Evolutionary conservation across 2,113 vertebrate genomes (phyloP), one percentile per base, ranked within the genome.

Genomic region (Vulpes vulpes): DNA sequence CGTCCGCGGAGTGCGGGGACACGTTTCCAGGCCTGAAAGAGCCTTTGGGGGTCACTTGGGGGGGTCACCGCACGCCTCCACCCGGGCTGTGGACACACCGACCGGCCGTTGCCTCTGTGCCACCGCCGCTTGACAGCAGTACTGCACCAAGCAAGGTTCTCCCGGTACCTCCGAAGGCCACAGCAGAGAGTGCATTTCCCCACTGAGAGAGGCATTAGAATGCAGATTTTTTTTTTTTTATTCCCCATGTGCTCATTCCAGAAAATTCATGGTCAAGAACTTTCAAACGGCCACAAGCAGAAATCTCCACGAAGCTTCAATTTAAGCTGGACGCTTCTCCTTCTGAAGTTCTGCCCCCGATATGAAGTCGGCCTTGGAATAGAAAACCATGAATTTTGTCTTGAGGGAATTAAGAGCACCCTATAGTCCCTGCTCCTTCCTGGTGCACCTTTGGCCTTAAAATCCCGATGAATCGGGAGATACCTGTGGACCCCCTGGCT

Each of bases 241-340:
- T 43, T 73, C n/a, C 57, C 64, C 76, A 14, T 57, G 94, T 85
- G 38, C 59, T 80, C 71, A 91, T 51, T 22, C n/a, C 15, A 82
- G 20, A 79, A 83, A 65, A 94, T 53, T 90, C 87, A 89, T 96
- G 51, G 5, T 81, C 65, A 62, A 53, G n/a, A 84, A 35, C 16
- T 95, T 97, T 84, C 38, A 35, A 87, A 43, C 0, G 81, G 14
- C 80, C n/a, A 91, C 10, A 74, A 93, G 73, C 32, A 80, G 43
- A 96, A 96, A 95, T 87, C 95, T 94, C 74, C 95, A 8, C 88
- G 25, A 96, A 79, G 76, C 87, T 85, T 97, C 59, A 85, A 88
- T 95, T 92, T 92, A 91, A 90, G 32, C 16, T 91, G 49, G 16
- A 14, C 8, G 12, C 79, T 67, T 43, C 43, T 43, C 43, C 43